Conservation (phyloP, 1,140 invertebrate species). For the Drosophila eugracilis region DNA sequence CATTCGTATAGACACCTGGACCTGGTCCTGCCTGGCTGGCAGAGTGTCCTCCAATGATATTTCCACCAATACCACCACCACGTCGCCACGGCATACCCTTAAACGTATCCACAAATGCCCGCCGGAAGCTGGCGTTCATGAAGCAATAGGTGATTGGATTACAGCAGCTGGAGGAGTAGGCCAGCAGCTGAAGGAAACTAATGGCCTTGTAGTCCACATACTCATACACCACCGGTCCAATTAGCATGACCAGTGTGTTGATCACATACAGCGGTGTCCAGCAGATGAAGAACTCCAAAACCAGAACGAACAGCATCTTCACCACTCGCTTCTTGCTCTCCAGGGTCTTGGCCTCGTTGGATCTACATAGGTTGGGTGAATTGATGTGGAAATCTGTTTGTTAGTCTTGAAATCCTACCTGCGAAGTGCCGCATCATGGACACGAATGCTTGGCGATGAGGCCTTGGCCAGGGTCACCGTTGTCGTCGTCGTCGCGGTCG, state of each 20-base stretch:
- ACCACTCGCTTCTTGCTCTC: constrained; percentile 89
- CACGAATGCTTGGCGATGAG: constrained; percentile 66
- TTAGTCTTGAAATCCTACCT: constrained; percentile 73
- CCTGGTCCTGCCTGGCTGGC: constrained; percentile 57
- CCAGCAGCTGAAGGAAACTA: constrained; percentile 92
- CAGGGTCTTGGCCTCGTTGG: constrained; percentile 85
- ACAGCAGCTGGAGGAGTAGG: constrained; percentile 94
- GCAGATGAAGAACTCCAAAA: constrained; percentile 96
- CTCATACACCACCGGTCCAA: constrained; percentile 89
- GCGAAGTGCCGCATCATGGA: constrained; percentile 70
- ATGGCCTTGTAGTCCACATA: constrained; percentile 91
- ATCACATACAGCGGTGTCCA: constrained; percentile 96
- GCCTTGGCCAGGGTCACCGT: constrained; percentile 52
- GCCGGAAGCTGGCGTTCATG: constrained; percentile 94
- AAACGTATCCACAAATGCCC: constrained; percentile 89
- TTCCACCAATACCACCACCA: neutral
- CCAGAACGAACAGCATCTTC: constrained; percentile 96
- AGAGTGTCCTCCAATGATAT: constrained; percentile 14
- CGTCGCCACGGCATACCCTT: constrained; percentile 66
- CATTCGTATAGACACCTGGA: constrained; percentile 1
- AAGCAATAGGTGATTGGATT: constrained; percentile 98
- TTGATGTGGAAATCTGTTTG: neutral
- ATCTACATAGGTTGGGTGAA: constrained; percentile 45
- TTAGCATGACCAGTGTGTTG: constrained; percentile 91
- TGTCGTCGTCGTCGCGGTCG: constrained; percentile 54